Conservation (phyloP, 2,888 invertebrate species). For the Agrochola lychnidis region DNA sequence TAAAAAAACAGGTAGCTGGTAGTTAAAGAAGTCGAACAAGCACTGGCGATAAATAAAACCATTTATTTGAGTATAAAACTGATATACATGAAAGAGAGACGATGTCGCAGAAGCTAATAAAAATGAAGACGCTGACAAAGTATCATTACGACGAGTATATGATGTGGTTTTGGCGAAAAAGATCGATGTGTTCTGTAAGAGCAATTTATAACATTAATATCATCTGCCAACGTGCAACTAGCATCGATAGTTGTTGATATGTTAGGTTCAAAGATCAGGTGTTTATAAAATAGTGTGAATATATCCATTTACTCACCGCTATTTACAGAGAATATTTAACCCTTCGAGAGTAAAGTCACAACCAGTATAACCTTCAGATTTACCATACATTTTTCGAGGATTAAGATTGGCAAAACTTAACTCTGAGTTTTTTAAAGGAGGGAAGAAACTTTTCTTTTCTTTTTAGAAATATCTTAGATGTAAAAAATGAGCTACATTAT, state of each 20-base stretch:
- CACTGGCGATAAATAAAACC: not conserved
- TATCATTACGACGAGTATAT: not conserved
- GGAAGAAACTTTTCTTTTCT: not conserved
- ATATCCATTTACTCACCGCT: not conserved
- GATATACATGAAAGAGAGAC: not conserved
- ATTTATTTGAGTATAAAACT: not conserved
- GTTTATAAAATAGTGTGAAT: not conserved
- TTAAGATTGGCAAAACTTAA: not conserved
- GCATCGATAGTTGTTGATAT: constrained; percentile 22
- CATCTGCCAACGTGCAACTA: not conserved
- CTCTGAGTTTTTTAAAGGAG: not conserved
- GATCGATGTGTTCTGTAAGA: not conserved
- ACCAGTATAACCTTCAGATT: not conserved
- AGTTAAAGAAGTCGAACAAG: constrained; percentile 19
- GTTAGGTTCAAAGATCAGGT: constrained; percentile 29
- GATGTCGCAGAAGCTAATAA: not conserved
- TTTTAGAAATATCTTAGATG: not conserved
- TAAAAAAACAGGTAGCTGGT: constrained; percentile 42
- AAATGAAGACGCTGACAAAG: not conserved
- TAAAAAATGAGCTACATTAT: not conserved
- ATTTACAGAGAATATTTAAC: not conserved
- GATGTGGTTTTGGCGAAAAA: not conserved
- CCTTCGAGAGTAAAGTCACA: not conserved
- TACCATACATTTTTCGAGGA: not conserved
- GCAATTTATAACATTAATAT: constrained; percentile 8